These are phyloP conservation scores for Gibbula magus DNA, from an alignment of 2,888 invertebrate species.

Conservation along the genomic window DNA sequence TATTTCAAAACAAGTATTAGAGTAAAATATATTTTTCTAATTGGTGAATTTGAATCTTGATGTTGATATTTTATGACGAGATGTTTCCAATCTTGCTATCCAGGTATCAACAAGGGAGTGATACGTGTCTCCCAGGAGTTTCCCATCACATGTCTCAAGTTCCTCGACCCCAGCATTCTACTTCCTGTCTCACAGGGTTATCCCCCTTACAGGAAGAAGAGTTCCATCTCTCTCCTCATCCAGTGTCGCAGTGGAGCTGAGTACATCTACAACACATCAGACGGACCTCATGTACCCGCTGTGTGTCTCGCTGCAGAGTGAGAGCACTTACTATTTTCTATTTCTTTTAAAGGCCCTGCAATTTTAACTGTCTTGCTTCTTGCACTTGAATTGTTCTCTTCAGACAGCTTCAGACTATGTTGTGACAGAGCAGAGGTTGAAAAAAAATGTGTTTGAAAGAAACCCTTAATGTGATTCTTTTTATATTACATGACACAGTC, in stretches of 20 bases:
- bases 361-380: neutral
- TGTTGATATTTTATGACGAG: too few relatives aligned
- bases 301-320: slow-evolving; percentile 35
- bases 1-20: too few relatives aligned
- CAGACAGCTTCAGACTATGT: neutral
- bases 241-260: slow-evolving; percentile 57
- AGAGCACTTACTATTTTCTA: neutral
- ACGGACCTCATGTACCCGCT: slow-evolving; percentile 36
- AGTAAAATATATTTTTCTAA: too few relatives aligned
- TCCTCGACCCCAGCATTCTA: slow-evolving; percentile 61
- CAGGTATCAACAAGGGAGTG: slow-evolving; percentile 61
- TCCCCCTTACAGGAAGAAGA: slow-evolving; percentile 54
- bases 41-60: too few relatives aligned
- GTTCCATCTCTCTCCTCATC: slow-evolving; percentile 54
- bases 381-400: neutral
- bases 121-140: slow-evolving; percentile 47
- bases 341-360: neutral
- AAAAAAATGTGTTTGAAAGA: too few relatives aligned
- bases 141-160: slow-evolving; percentile 52
- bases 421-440: too few relatives aligned
- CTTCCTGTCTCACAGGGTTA: slow-evolving; percentile 51
- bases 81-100: neutral
- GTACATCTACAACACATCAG: slow-evolving; percentile 37
- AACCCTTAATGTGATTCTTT: too few relatives aligned
- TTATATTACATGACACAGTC: too few relatives aligned